Percentiles rank a stretch among this genome's conserved stretches.
Conservation (phyloP, 1,140 invertebrate genomes). For the Adoxophyes honmai region DNA sequence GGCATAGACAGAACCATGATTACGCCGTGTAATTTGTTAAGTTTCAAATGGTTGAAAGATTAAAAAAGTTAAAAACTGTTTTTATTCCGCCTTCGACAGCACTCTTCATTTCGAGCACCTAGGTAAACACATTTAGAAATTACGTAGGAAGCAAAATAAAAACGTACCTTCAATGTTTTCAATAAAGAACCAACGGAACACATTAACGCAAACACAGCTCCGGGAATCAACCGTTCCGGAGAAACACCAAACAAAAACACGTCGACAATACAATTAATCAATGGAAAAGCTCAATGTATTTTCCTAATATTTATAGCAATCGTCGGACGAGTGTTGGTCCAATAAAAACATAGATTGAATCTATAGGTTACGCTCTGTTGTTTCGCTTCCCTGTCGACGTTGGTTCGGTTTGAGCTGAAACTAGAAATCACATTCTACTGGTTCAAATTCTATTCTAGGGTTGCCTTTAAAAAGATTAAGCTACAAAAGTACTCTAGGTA, state of each 20-base stretch:
- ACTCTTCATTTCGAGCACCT: too few relatives aligned
- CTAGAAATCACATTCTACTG: constrained; percentile 1
- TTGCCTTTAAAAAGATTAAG: background rate
- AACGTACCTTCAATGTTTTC: too few relatives aligned
- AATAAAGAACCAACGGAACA: background rate
- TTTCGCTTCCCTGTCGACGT: background rate
- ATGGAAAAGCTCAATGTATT: constrained; percentile 9
- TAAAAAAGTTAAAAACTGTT: too few relatives aligned
- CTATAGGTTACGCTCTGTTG: background rate
- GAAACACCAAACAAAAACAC: constrained; percentile 5
- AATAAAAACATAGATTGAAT: background rate
- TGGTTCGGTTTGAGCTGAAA: constrained; percentile 1
- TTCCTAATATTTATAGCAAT: constrained; percentile 15
- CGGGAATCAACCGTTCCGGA: background rate
- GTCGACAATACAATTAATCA: constrained; percentile 15
- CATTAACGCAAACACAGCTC: background rate
- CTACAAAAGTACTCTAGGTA: too few relatives aligned
- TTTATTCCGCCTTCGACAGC: too few relatives aligned
- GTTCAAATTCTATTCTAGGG: background rate
- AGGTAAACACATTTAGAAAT: too few relatives aligned
- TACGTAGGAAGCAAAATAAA: too few relatives aligned
- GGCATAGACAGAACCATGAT: too few relatives aligned
- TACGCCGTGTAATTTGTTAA: too few relatives aligned
- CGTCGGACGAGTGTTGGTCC: constrained; percentile 7
- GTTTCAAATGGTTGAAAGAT: too few relatives aligned